Evolutionary conservation across 2,113 vertebrate species (phyloP).

Genomic region (Spilogale gracilis): DNA sequence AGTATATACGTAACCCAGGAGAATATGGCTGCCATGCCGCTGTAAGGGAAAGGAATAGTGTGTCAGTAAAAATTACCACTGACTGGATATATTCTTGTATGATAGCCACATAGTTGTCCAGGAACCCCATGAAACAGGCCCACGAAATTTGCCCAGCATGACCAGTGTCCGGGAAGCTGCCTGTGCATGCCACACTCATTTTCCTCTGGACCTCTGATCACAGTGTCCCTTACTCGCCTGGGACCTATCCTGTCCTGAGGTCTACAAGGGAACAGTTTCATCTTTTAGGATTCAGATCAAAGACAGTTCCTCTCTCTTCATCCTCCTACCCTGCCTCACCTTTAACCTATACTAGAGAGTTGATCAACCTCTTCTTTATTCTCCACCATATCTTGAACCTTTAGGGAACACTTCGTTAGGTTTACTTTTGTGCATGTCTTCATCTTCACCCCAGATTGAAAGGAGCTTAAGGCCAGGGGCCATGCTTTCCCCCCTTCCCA

Average conservation of each 20-base stretch:
- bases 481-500: background rate
- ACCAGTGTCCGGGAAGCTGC: background rate
- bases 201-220: background rate
- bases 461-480: background rate
- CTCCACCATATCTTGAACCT: background rate
- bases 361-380: background rate
- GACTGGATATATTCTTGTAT: background rate
- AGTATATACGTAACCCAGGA: background rate
- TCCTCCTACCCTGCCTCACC: background rate
- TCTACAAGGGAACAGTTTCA: background rate
- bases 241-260: background rate
- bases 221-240: background rate
- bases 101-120: background rate
- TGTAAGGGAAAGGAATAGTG: background rate
- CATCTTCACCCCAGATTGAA: background rate
- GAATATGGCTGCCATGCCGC: background rate
- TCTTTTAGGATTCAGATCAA: background rate
- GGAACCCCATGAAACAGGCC: background rate
- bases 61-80: conserved; percentile 1
- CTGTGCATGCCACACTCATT: background rate
- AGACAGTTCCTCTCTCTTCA: background rate
- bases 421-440: background rate
- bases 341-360: background rate
- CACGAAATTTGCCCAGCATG: background rate
- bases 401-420: background rate